These are phyloP conservation scores for Vulpes vulpes DNA, from an alignment of 2,113 vertebrate species.

Conservation along the genomic window DNA sequence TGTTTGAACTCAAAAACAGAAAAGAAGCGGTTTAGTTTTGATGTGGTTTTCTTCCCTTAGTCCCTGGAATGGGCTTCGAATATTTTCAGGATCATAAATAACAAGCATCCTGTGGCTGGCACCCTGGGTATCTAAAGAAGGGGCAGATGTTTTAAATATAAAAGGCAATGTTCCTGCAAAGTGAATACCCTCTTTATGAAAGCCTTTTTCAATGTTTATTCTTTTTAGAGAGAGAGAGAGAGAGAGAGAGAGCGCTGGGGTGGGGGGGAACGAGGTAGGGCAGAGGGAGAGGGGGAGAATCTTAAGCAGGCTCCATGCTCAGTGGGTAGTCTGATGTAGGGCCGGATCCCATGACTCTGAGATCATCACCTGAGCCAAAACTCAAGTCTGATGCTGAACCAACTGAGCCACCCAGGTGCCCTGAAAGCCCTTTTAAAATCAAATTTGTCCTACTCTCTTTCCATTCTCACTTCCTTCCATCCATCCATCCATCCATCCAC, in stretches of 20 bases:
- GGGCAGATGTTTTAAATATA: slow-evolving; percentile 36
- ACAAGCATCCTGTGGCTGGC: slow-evolving; percentile 14
- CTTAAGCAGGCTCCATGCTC: background rate
- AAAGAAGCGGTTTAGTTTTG: slow-evolving; percentile 16
- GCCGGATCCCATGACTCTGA: background rate
- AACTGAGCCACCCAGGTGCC: background rate
- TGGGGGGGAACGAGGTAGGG: background rate
- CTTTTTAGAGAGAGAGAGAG: background rate
- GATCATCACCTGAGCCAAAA: background rate
- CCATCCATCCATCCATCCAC: background rate
- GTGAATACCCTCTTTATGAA: background rate
- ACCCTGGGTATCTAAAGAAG: slow-evolving; percentile 43
- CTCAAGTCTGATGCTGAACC: background rate
- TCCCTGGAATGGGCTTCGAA: slow-evolving; percentile 65
- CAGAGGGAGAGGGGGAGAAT: background rate
- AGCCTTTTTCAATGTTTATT: background rate
- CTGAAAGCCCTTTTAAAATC: background rate
- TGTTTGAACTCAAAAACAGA: slow-evolving; percentile 63
- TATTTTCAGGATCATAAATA: slow-evolving; percentile 65
- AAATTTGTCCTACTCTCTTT: background rate
- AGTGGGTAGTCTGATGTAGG: background rate
- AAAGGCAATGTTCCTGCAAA: slow-evolving; percentile 54
- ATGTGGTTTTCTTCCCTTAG: slow-evolving; percentile 54
- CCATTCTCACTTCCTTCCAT: background rate
- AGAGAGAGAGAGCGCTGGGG: background rate